A percentile compares a stretch with the other conserved stretches of the same genome.
Conservation (phyloP, 2,113 vertebrate species). For the Ageneiosus marmoratus region DNA sequence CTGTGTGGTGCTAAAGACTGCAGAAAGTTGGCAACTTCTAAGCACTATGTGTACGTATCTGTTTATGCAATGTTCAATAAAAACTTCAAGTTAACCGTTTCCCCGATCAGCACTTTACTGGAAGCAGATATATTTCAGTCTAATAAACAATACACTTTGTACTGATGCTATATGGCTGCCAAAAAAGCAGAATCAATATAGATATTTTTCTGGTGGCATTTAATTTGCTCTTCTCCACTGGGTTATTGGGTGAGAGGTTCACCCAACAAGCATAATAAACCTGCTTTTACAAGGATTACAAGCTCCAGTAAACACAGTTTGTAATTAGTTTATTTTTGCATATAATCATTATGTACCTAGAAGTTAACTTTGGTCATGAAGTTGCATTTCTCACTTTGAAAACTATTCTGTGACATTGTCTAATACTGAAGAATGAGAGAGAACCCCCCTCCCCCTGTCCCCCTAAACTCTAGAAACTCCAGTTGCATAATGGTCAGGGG, state of each 20-base stretch:
- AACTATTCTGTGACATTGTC: constrained; percentile 10
- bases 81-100: not conserved
- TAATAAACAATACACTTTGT: constrained; percentile 27
- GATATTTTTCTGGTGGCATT: not conserved
- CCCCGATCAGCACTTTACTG: not conserved
- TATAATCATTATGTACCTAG: not conserved
- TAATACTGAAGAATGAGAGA: not conserved
- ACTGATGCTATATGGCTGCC: not conserved
- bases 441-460: constrained; percentile 37
- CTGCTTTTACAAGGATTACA: not conserved
- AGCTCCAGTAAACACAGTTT: not conserved
- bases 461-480: constrained; percentile 57
- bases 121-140: not conserved
- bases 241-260: not conserved
- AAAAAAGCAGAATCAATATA: constrained; percentile 6
- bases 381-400: constrained; percentile 31
- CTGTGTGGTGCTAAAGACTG: too few relatives aligned
- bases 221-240: not conserved
- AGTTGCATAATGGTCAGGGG: constrained; percentile 74
- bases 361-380: not conserved
- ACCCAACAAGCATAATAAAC: not conserved
- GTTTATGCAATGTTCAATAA: not conserved
- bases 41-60: too few relatives aligned
- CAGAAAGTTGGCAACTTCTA: too few relatives aligned
- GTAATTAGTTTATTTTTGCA: not conserved